Percentiles rank a stretch among this genome's conserved stretches.
Evolutionary conservation across 2,888 invertebrate genomes (phyloP).

Genomic region (Orthosia gracilis): DNA sequence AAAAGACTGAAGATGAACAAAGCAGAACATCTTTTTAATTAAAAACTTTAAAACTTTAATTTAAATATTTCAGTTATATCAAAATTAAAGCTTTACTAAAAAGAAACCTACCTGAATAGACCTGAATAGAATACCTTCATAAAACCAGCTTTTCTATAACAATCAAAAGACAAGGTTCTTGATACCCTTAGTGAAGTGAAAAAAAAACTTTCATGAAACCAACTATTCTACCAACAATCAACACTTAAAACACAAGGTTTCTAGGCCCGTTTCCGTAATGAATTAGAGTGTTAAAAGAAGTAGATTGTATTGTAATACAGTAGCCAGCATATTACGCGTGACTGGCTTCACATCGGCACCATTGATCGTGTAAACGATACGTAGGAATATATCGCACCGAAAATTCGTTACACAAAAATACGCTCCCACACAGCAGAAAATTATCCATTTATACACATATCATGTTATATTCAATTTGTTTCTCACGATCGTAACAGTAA

Average conservation of each 20-base stretch:
- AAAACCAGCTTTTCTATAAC: no score
- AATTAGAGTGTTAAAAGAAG: neutral
- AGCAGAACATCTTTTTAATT: no score
- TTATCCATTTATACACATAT: constrained; percentile 35
- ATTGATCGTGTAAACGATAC: constrained; percentile 39
- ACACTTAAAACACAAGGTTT: neutral
- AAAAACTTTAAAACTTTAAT: no score
- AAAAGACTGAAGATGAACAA: no score
- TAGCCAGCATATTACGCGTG: constrained; percentile 26
- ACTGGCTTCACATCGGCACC: constrained; percentile 1
- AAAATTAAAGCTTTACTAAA: no score
- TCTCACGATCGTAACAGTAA: constrained; percentile 42
- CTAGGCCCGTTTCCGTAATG: no score
- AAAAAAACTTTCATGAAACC: no score
- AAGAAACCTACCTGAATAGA: no score
- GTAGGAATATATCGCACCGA: constrained; percentile 32
- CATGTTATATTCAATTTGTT: constrained; percentile 33
- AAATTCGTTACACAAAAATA: constrained; percentile 1
- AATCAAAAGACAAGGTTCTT: no score
- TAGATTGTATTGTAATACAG: constrained; percentile 26
- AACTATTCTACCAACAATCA: neutral
- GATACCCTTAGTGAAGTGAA: no score
- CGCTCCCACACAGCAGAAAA: constrained; percentile 19
- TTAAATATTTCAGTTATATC: no score
- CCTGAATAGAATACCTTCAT: no score